A percentile compares a stretch with the other conserved stretches of the same genome.
Evolutionary conservation across 2,888 invertebrate species (phyloP).

Genomic region (Hanleya hanleyi): DNA sequence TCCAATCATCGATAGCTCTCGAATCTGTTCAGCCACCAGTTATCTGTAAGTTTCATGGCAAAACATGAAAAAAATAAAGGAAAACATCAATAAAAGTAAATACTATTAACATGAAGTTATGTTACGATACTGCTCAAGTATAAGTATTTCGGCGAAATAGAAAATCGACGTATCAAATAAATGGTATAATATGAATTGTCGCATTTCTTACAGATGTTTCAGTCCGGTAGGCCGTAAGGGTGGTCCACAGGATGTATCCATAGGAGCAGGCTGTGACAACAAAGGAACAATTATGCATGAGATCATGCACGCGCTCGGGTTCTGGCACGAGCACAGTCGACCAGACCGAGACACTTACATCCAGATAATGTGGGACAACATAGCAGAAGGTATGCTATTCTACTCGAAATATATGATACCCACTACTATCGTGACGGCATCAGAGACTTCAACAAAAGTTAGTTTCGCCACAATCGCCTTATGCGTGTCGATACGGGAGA

Average conservation of each 20-base stretch:
- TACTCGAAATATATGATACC: too few relatives aligned
- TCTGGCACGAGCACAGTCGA: conserved; percentile 88
- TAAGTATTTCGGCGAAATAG: background rate
- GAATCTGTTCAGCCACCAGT: too few relatives aligned
- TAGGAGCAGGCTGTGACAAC: conserved; percentile 76
- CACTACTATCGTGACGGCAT: too few relatives aligned
- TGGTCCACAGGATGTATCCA: conserved; percentile 83
- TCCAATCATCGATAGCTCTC: too few relatives aligned
- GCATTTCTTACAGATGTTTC: conserved; percentile 80
- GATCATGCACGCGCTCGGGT: conserved; percentile 85
- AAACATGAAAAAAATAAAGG: too few relatives aligned
- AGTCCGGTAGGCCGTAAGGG: conserved; percentile 84
- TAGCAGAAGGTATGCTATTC: background rate
- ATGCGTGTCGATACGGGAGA: too few relatives aligned
- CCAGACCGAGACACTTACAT: conserved; percentile 85
- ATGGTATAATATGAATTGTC: background rate
- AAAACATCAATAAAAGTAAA: too few relatives aligned
- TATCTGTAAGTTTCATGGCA: too few relatives aligned
- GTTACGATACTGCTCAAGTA: background rate
- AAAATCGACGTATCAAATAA: background rate
- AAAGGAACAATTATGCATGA: conserved; percentile 83
- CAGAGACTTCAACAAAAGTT: too few relatives aligned
- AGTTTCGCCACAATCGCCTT: too few relatives aligned
- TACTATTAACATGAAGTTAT: background rate
- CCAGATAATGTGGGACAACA: conserved; percentile 47